Evolutionary conservation across 2,113 vertebrate species (phyloP).

Genomic region (Phyllostomus hastatus): DNA sequence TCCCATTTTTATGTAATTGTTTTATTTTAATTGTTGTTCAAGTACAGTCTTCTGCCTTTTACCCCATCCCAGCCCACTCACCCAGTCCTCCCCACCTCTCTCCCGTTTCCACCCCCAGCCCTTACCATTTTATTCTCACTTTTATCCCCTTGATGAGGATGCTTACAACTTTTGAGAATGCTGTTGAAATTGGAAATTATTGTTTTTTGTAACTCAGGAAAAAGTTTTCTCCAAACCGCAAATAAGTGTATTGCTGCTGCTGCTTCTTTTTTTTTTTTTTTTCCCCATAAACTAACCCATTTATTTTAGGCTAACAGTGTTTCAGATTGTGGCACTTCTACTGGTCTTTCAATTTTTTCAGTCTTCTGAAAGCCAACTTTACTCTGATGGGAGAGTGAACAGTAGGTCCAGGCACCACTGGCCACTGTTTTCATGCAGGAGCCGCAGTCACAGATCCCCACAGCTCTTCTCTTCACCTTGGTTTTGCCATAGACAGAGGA

Average conservation of each 20-base stretch:
- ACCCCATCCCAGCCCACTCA: no score
- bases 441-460: background rate
- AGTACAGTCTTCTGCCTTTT: no score
- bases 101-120: no score
- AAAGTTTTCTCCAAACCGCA: background rate
- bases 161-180: background rate
- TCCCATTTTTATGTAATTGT: no score
- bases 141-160: background rate
- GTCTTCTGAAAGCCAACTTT: background rate
- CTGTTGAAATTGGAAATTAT: background rate
- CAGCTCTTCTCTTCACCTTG: background rate
- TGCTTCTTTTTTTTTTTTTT: background rate
- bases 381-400: no score
- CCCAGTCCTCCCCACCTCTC: no score
- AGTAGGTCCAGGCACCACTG: background rate
- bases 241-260: background rate
- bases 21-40: no score
- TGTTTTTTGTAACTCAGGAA: slow-evolving; percentile 10
- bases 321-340: background rate
- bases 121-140: background rate
- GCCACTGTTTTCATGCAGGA: background rate
- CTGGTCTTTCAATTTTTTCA: background rate
- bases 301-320: background rate
- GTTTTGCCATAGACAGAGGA: background rate
- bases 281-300: background rate